These are phyloP conservation scores for Netelia inedita DNA, from an alignment of 2,888 invertebrate species.

Conservation along the genomic window DNA sequence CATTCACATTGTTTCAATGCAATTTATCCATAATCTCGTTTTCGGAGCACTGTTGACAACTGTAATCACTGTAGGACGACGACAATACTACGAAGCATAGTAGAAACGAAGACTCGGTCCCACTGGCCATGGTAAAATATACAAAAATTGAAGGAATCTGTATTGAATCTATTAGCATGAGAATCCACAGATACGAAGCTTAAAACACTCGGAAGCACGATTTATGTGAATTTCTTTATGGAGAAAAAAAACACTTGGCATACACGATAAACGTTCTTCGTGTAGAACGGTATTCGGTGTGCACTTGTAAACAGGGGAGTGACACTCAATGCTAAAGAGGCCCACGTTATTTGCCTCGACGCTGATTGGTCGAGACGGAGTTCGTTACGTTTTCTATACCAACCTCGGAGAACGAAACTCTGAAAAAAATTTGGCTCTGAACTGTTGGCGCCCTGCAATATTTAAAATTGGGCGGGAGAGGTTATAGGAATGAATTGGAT, in stretches of 20 bases:
- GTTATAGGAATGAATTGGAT: too few relatives aligned
- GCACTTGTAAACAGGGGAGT: conserved; percentile 66
- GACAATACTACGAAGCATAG: conserved; percentile 42
- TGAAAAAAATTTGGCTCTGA: too few relatives aligned
- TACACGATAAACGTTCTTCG: conserved; percentile 24
- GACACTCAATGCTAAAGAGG: too few relatives aligned
- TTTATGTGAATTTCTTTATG: conserved; percentile 3
- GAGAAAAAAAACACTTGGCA: conserved; percentile 12
- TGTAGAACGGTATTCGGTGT: conserved; percentile 2
- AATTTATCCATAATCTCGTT: conserved; percentile 40
- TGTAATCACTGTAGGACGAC: conserved; percentile 38
- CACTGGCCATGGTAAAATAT: conserved; percentile 55
- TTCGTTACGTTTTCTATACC: too few relatives aligned
- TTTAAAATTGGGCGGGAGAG: too few relatives aligned
- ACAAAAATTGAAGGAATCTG: conserved; percentile 27
- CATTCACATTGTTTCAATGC: conserved; percentile 67
- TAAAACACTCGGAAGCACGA: not conserved
- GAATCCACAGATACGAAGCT: not conserved
- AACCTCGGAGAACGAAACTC: too few relatives aligned
- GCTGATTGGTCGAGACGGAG: too few relatives aligned
- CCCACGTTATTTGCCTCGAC: too few relatives aligned
- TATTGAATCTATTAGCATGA: not conserved
- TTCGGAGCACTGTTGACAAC: conserved; percentile 46
- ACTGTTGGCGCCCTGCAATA: too few relatives aligned
- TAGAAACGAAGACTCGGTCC: conserved; percentile 46